phyloP scores from a whole-genome alignment of 2,113 vertebrate genomes.

The Xiphophorus couchianus region DNA sequence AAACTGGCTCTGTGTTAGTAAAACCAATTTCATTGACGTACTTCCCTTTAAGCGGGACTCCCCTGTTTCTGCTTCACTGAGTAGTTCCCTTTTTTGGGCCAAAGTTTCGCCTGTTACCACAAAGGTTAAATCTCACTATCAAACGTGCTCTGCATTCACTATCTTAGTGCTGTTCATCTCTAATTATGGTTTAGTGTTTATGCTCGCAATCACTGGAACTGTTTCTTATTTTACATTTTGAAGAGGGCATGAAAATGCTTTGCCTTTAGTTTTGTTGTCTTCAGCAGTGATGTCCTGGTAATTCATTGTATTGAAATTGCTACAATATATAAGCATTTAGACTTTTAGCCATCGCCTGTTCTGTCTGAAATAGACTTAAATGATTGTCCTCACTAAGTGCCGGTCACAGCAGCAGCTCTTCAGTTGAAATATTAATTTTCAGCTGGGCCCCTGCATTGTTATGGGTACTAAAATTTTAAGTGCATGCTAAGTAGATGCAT shows the following conservation, averaged over 20 bases:
- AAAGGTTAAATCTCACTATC: neutral
- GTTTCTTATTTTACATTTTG: neutral
- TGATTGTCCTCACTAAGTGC: conserved; percentile 20
- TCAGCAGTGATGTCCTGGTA: neutral
- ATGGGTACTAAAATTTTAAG: conserved; percentile 34
- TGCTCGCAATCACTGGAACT: neutral
- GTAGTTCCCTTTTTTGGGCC: neutral
- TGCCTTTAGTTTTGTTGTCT: neutral
- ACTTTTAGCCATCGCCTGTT: neutral
- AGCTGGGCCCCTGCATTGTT: conserved; percentile 33
- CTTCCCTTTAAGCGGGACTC: neutral
- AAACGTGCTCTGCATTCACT: neutral
- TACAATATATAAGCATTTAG: neutral
- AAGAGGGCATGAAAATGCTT: no score
- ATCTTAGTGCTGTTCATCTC: neutral
- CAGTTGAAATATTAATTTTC: conserved; percentile 54
- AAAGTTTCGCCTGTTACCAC: neutral
- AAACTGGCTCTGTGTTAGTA: neutral
- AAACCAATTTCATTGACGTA: conserved; percentile 1
- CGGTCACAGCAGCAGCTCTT: conserved; percentile 30
- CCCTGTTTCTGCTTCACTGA: neutral
- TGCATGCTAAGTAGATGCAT: conserved; percentile 38
- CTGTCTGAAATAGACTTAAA: conserved; percentile 9
- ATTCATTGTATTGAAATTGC: neutral
- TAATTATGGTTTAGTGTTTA: neutral